Evolutionary conservation across 2,797 vertebrate species (phyloP), one percentile per base, ranked within the genome.

Genomic region (Trachurus trachurus): DNA sequence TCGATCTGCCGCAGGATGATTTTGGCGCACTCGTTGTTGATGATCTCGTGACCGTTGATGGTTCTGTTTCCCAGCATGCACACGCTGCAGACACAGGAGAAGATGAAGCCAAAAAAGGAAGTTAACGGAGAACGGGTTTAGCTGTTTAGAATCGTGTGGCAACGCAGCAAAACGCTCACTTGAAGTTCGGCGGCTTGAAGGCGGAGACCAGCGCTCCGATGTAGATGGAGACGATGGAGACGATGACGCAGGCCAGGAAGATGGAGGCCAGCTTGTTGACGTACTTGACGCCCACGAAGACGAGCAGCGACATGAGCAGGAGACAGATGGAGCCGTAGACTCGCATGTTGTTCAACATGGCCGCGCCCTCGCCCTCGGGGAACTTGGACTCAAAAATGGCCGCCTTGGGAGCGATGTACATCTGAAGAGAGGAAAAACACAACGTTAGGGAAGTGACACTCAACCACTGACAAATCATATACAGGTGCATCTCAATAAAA

Each of bases 241-340:
- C 84, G 73, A 98, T 96, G 88, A 98, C 97, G 45, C 97, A 98
- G 82, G 97, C 96, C 90, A 98, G 85, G 87, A 98, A 98, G 70
- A 98, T 87, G 0, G 97, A 98, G 26, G 97, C 97, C 83, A 98
- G 95, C 84, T 98, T 97, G 95, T 98, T 98, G 74, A 98, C 97
- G 6, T 98, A 98, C 83, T 96, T 96, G 1, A 98, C 97, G 0
- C 97, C 97, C 49, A 98, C 97, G 3, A 97, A 98, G 5, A 98
- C 97, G 82, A 98, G 95, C 86, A 98, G 42, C 0, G 96, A 95
- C 96, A 98, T 96, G 31, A 98, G 93, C 56, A 97, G 86, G 69
- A 98, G 93, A 80, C 95, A 98, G 85, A 96, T 92, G 15, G 96
- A 95, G 89, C 97, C 97, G 56, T 98, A 98, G 22, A 98, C 91